These are phyloP conservation scores for Zelleria hepariella DNA, from an alignment of 2,888 invertebrate genomes.

Conservation along the genomic window DNA sequence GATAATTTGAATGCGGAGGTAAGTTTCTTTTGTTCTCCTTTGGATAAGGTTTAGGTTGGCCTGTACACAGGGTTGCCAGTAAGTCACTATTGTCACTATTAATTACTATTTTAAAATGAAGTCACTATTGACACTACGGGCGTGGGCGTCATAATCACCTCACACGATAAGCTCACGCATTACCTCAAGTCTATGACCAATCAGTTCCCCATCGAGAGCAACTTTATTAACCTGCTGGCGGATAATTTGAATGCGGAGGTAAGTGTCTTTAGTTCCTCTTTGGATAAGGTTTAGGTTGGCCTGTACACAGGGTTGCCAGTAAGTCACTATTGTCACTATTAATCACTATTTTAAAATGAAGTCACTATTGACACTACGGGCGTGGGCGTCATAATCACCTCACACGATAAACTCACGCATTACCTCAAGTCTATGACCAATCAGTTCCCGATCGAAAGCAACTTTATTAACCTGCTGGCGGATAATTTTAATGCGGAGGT, in stretches of 20 bases:
- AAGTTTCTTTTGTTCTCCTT: too few species aligned
- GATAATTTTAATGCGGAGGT: conserved; percentile 99
- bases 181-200: conserved; percentile 95
- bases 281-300: too few species aligned
- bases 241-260: conserved; percentile 99
- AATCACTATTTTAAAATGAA: too few species aligned
- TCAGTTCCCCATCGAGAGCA: conserved; percentile 98
- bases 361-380: conserved; percentile 95
- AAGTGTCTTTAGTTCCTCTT: too few species aligned
- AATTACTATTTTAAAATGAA: too few species aligned
- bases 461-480: conserved; percentile 90
- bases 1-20: conserved; percentile 99
- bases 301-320: too few species aligned
- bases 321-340: too few species aligned
- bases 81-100: too few species aligned
- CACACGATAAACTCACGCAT: conserved; percentile 91
- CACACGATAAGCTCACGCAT: conserved; percentile 91
- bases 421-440: conserved; percentile 95
- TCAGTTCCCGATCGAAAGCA: conserved; percentile 98
- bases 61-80: too few species aligned
- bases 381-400: conserved; percentile 95
- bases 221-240: conserved; percentile 90
- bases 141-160: conserved; percentile 95
- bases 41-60: too few species aligned
- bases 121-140: conserved; percentile 95